A percentile compares a stretch with the other conserved stretches of the same genome.
Conservation (phyloP, 1,140 invertebrate genomes). For the Orius insidiosus region DNA sequence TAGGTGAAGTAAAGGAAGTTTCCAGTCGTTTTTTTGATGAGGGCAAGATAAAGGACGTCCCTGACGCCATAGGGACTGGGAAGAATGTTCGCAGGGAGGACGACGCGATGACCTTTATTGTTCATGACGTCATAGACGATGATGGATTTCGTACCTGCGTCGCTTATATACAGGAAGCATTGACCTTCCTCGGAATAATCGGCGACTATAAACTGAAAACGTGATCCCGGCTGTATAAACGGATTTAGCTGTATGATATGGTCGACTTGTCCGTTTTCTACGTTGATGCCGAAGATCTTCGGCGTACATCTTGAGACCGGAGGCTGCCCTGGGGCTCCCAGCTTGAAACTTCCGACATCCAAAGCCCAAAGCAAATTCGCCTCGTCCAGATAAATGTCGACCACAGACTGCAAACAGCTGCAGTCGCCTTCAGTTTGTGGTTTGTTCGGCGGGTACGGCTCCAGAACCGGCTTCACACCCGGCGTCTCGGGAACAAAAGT, state of each 20-base stretch:
- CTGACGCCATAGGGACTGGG: conserved; percentile 21
- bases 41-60: conserved; percentile 37
- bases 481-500: conserved; percentile 28
- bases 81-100: conserved; percentile 26
- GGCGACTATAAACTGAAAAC: conserved; percentile 42
- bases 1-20: conserved; percentile 39
- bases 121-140: conserved; percentile 41
- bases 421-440: conserved; percentile 43
- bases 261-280: conserved; percentile 33
- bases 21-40: conserved; percentile 31
- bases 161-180: conserved; percentile 34
- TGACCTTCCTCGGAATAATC: conserved; percentile 33
- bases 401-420: conserved; percentile 37
- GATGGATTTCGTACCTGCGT: conserved; percentile 40
- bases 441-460: conserved; percentile 42
- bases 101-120: conserved; percentile 27
- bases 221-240: conserved; percentile 28
- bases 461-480: conserved; percentile 25
- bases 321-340: conserved; percentile 25
- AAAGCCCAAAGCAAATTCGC: conserved; percentile 47
- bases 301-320: conserved; percentile 37
- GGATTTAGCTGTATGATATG: conserved; percentile 37
- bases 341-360: conserved; percentile 46
- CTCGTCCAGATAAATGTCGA: conserved; percentile 37
- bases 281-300: conserved; percentile 44